Conservation (phyloP, 2,888 invertebrate genomes). For the Sphecodes monilicornis region DNA sequence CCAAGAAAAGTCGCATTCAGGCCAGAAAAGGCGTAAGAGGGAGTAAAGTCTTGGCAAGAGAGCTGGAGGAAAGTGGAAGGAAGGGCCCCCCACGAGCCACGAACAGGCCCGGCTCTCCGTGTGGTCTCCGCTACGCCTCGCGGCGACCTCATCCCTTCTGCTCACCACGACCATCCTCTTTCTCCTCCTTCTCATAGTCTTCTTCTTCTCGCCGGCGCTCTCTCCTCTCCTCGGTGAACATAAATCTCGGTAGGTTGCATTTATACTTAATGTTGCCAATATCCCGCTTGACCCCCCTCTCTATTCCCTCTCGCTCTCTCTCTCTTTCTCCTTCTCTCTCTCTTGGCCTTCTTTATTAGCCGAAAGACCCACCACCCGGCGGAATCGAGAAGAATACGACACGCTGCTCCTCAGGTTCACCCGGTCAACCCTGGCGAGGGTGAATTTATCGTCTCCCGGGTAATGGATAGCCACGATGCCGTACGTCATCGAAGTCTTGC, state of each 20-base stretch:
- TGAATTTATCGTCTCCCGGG: constrained; percentile 72
- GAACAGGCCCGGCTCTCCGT: constrained; percentile 77
- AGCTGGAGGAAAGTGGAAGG: constrained; percentile 74
- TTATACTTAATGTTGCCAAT: constrained; percentile 82
- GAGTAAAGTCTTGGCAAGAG: constrained; percentile 54
- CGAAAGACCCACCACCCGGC: constrained; percentile 75
- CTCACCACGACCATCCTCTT: constrained; percentile 63
- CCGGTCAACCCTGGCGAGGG: constrained; percentile 73
- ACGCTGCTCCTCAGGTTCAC: constrained; percentile 71
- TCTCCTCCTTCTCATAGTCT: constrained; percentile 53
- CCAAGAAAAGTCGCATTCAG: constrained; percentile 51
- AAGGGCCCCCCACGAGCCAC: constrained; percentile 80
- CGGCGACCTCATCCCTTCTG: constrained; percentile 82
- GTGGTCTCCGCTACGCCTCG: constrained; percentile 81
- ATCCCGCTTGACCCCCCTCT: constrained; percentile 76
- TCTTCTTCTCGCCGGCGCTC: constrained; percentile 62
- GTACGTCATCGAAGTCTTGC: constrained; percentile 74
- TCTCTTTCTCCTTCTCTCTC: constrained; percentile 47
- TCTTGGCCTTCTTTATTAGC: constrained; percentile 71
- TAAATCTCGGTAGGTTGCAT: constrained; percentile 80
- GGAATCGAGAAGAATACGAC: constrained; percentile 69
- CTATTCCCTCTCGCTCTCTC: constrained; percentile 65
- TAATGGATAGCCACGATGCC: constrained; percentile 76
- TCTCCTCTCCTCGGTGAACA: constrained; percentile 71
- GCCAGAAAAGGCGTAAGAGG: constrained; percentile 57